These are phyloP conservation scores for Corapipo altera DNA, from an alignment of 2,113 vertebrate genomes.

Conservation along the genomic window DNA sequence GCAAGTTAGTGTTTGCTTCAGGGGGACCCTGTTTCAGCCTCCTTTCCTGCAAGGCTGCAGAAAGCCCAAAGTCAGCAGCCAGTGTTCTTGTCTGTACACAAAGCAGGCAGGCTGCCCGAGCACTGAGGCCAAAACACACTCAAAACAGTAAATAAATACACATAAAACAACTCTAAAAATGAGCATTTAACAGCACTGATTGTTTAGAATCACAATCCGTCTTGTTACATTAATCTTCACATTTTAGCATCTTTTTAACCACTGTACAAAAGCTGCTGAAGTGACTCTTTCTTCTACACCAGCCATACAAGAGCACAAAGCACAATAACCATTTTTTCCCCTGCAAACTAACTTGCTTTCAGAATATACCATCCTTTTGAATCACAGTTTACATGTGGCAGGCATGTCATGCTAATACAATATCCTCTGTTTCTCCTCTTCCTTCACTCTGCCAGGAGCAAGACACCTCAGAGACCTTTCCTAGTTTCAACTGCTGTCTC, in stretches of 20 bases:
- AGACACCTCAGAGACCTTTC: not conserved
- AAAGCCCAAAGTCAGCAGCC: not conserved
- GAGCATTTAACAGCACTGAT: constrained; percentile 18
- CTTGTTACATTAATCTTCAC: constrained; percentile 32
- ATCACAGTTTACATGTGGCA: not conserved
- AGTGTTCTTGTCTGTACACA: not conserved
- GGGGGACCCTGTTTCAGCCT: not conserved
- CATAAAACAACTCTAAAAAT: constrained; percentile 32
- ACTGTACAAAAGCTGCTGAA: not conserved
- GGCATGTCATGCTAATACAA: not conserved
- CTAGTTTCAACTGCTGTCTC: not conserved
- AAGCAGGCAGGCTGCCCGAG: not conserved
- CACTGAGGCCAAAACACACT: constrained; percentile 17
- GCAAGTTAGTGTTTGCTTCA: constrained; percentile 19
- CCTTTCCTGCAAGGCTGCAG: not conserved
- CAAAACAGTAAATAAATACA: constrained; percentile 53
- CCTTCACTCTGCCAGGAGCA: not conserved
- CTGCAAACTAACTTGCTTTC: constrained; percentile 47
- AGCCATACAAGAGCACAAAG: not conserved
- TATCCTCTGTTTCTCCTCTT: not conserved
- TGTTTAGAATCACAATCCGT: constrained; percentile 22
- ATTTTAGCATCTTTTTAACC: constrained; percentile 25
- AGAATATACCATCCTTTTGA: not conserved
- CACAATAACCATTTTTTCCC: not conserved
- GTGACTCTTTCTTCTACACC: not conserved